phyloP scores from a whole-genome alignment of 2,888 invertebrate species.

The Melinaea marsaeus region DNA sequence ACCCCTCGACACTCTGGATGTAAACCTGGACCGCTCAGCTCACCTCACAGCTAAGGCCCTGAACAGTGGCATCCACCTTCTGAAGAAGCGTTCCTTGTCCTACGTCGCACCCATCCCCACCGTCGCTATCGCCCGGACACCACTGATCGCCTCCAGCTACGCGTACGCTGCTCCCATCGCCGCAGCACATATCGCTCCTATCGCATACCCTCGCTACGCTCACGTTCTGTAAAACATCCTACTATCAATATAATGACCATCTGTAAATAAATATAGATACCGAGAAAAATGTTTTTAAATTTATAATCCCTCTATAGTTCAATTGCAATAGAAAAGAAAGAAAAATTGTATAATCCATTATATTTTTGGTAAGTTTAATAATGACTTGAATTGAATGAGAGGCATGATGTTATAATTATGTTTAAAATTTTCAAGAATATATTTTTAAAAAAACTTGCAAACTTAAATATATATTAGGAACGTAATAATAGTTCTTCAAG shows the following conservation, averaged over 20 bases:
- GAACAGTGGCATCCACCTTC: constrained; percentile 46
- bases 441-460: too few species aligned
- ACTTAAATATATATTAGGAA: too few species aligned
- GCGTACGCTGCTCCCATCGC: constrained; percentile 31
- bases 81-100: constrained; percentile 51
- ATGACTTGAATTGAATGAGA: too few species aligned
- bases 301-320: too few species aligned
- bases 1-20: constrained; percentile 67
- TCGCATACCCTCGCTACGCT: constrained; percentile 22
- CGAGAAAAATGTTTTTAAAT: too few species aligned
- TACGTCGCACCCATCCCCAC: constrained; percentile 36
- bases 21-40: constrained; percentile 66
- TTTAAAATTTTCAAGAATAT: too few species aligned
- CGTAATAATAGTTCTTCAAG: too few species aligned
- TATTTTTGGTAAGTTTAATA: too few species aligned
- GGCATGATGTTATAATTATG: too few species aligned
- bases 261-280: constrained; percentile 12
- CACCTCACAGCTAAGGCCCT: constrained; percentile 63
- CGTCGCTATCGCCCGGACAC: constrained; percentile 37
- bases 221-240: constrained; percentile 10
- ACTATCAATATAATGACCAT: background rate
- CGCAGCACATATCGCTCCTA: constrained; percentile 26
- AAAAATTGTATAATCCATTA: too few species aligned
- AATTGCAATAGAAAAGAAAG: too few species aligned
- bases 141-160: constrained; percentile 37